Conservation (phyloP, 2,797 vertebrate genomes). For the Nyctalus aviator region DNA sequence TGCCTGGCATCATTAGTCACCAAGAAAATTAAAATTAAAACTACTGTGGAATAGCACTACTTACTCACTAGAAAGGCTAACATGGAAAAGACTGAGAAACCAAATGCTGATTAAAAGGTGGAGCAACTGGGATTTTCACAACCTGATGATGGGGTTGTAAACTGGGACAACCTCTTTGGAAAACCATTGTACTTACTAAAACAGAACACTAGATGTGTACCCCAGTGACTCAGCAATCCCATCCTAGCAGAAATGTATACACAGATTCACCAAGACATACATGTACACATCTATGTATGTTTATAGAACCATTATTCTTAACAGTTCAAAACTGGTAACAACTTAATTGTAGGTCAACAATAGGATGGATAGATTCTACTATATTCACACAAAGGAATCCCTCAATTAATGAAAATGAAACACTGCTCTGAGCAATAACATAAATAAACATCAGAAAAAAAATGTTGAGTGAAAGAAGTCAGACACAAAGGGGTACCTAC, state of each 20-base stretch:
- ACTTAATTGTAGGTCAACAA: not conserved
- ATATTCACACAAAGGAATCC: not conserved
- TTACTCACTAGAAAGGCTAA: not conserved
- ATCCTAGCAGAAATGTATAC: not conserved
- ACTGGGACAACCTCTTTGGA: not conserved
- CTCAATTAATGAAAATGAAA: constrained; percentile 23
- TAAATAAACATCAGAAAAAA: not conserved
- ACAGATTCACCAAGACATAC: not conserved
- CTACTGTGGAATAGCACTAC: not conserved
- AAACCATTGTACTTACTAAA: not conserved
- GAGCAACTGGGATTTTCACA: not conserved
- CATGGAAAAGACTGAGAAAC: not conserved
- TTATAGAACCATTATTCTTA: not conserved
- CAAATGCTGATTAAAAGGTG: not conserved
- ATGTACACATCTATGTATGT: not conserved
- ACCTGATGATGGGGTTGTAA: not conserved
- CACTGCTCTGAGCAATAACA: not conserved
- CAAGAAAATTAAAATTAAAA: constrained; percentile 18
- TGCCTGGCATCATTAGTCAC: not conserved
- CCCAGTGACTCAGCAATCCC: not conserved
- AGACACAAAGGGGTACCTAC: not conserved
- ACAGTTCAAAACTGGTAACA: constrained; percentile 21
- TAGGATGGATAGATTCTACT: not conserved
- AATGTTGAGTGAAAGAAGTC: not conserved
- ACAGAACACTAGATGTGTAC: not conserved